These are phyloP conservation scores for Metalampra italica DNA, from an alignment of 2,888 invertebrate species.

Conservation along the genomic window DNA sequence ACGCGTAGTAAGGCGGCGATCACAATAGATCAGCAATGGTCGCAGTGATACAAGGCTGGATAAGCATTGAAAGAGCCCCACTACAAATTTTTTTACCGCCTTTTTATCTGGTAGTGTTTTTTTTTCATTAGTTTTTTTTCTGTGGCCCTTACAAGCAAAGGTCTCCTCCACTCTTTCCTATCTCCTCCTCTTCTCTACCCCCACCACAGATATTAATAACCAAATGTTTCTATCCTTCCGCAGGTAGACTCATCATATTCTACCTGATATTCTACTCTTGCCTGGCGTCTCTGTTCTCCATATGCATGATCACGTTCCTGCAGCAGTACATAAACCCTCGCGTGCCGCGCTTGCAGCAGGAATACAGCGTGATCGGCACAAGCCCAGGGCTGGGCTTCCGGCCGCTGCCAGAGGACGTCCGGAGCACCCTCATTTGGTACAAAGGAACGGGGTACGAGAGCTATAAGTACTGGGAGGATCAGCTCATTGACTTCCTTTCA, in stretches of 20 bases:
- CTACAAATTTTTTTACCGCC: no score
- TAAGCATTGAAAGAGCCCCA: no score
- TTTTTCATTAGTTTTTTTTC: no score
- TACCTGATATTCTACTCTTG: constrained; percentile 95
- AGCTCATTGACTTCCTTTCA: constrained; percentile 86
- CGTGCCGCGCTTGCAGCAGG: constrained; percentile 91
- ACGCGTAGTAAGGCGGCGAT: no score
- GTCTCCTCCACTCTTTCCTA: no score
- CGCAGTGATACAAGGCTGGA: no score
- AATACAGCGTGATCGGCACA: constrained; percentile 91
- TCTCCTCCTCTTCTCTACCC: no score
- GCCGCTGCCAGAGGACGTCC: constrained; percentile 93
- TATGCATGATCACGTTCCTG: constrained; percentile 95
- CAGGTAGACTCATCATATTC: constrained; percentile 95
- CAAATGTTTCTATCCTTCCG: constrained; percentile 28
- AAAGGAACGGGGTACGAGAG: constrained; percentile 87
- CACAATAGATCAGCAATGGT: no score
- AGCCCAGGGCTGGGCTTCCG: constrained; percentile 98
- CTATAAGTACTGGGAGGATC: constrained; percentile 88
- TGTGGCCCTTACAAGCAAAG: no score
- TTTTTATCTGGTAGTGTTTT: no score
- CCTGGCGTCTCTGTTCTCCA: constrained; percentile 91
- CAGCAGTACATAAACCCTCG: constrained; percentile 93
- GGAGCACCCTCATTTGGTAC: constrained; percentile 97
- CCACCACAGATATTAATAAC: no score